Percentiles rank a stretch among this genome's conserved stretches.
These are phyloP conservation scores for Lepidochitona cinerea DNA, from an alignment of 2,888 invertebrate genomes.

Conservation along the genomic window DNA sequence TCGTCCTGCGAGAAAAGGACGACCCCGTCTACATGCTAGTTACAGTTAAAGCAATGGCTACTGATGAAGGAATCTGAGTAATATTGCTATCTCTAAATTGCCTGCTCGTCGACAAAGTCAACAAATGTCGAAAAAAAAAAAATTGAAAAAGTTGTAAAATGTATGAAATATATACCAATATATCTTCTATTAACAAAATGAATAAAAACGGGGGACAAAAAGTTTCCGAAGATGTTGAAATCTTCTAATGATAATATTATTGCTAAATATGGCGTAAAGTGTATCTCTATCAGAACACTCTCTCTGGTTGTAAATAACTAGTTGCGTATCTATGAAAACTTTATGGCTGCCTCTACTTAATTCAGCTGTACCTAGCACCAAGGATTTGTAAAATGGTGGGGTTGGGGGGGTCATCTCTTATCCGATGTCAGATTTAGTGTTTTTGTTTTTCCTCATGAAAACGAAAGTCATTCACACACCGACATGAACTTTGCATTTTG, in stretches of 20 bases:
- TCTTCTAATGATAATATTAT: not conserved
- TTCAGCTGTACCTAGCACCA: constrained; percentile 1
- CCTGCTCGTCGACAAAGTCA: not conserved
- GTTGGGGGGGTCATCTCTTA: not conserved
- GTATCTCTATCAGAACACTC: not conserved
- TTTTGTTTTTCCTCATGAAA: not conserved
- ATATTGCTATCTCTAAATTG: too few species aligned
- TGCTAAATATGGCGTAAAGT: not conserved
- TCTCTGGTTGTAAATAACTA: not conserved
- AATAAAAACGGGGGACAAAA: constrained; percentile 2
- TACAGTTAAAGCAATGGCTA: too few species aligned
- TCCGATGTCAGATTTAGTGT: not conserved
- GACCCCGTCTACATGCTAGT: too few species aligned
- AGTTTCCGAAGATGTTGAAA: not conserved
- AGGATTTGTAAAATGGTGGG: not conserved
- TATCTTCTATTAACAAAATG: not conserved
- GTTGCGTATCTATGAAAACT: not conserved
- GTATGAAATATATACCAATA: constrained; percentile 9
- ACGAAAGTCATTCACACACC: too few species aligned
- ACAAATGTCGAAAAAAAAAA: constrained; percentile 2
- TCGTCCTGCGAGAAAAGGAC: too few species aligned
- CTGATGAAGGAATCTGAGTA: too few species aligned
- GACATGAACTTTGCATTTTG: too few species aligned
- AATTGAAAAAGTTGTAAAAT: constrained; percentile 6
- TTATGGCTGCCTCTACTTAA: not conserved